Evolutionary conservation across 2,113 vertebrate species (phyloP), one percentile per base, ranked within the genome.

Genomic region (Leuciscus idus): DNA sequence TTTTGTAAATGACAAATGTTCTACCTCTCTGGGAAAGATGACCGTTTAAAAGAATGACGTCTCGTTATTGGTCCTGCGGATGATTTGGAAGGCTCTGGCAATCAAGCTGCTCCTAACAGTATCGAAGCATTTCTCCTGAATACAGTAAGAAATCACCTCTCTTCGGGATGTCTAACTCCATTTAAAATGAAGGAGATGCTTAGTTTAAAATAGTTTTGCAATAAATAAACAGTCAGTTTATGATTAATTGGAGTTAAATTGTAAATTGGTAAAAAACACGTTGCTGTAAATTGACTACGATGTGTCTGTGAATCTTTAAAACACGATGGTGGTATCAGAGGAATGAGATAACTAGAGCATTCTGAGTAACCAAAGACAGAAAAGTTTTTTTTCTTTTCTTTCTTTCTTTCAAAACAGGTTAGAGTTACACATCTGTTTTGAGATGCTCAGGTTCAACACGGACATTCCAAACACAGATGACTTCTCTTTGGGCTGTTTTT

Each of bases 1-100:
- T 92, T 86, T 91, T 92, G 90, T 95, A 95, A 95, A 95, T 95
- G 94, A 95, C 95, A 95, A 95, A 94, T 94, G 93, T 93, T 95
- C 93, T 89, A 92, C 91, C 91, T 92, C 90, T 88, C 50, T 30
- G 48, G 88, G 90, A 94, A 94, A 93, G 92, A 92, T 92, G 92
- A 93, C 83, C 89, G 91, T 92, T 93, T 92, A 93, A 92, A 93
- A 92, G 92, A 91, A 92, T 92, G 93, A 94, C 92, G 91, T 94
- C 94, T 95, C 93, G 92, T 95, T 95, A 95, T 94, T 93, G 90
- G 92, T 90, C 80, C 88, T 84, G 91, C 90, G 92, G 91, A 92
- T 89, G 81, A 90, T 90, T 93, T 93, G 92, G 93, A 95, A 91
- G 90, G 92, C 90, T 92, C 90, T 88, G 90, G 93, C 93, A 94